These are phyloP conservation scores for Caenorhabditis sinica DNA, from an alignment of 2,888 invertebrate species.

Conservation along the genomic window DNA sequence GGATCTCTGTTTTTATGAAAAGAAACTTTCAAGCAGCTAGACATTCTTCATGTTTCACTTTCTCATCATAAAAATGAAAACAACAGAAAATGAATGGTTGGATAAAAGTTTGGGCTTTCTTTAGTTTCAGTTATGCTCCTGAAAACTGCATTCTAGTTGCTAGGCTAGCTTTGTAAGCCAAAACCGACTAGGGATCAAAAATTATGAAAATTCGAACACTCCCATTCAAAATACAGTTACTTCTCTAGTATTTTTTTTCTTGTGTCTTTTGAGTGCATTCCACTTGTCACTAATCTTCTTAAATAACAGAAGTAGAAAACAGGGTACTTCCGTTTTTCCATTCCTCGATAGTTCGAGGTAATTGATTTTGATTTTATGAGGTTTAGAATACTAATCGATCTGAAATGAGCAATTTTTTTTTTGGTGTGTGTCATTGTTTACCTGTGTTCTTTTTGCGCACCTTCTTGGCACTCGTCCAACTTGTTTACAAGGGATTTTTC, in stretches of 20 bases:
- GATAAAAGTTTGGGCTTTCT: too few relatives aligned
- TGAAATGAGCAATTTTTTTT: constrained; percentile 12
- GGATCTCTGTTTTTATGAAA: background rate
- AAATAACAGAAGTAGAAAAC: background rate
- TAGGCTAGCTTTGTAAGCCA: too few relatives aligned
- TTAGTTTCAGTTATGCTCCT: too few relatives aligned
- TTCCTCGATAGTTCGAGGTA: too few relatives aligned
- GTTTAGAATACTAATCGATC: background rate
- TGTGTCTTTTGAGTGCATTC: background rate
- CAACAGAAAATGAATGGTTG: too few relatives aligned
- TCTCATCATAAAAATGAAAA: too few relatives aligned
- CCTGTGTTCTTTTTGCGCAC: constrained; percentile 29
- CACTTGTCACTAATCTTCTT: background rate
- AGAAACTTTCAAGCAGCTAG: background rate
- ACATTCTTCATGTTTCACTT: too few relatives aligned
- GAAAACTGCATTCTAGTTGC: too few relatives aligned
- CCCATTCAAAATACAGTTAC: background rate
- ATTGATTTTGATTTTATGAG: background rate
- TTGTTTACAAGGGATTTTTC: constrained; percentile 13
- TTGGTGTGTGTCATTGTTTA: constrained; percentile 32
- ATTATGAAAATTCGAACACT: too few relatives aligned
- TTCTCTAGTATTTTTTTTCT: background rate
- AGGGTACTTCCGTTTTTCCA: background rate
- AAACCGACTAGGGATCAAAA: too few relatives aligned
- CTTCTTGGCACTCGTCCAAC: constrained; percentile 38